A percentile compares a stretch with the other conserved stretches of the same genome.
These are phyloP conservation scores for Limnothrissa miodon DNA, from an alignment of 2,113 vertebrate genomes.

Conservation along the genomic window DNA sequence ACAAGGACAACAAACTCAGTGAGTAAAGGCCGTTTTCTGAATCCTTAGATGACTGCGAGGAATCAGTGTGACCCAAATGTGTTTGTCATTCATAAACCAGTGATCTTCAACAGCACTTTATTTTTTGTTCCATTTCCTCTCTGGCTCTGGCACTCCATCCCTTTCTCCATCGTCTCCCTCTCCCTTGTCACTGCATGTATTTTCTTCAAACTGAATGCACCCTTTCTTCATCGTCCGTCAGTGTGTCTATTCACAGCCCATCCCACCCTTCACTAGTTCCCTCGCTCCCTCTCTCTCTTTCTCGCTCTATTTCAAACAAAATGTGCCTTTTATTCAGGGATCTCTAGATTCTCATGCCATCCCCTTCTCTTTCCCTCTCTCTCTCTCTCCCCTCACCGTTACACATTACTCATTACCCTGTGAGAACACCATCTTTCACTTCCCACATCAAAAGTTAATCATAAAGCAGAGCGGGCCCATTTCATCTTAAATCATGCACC, in stretches of 20 bases:
- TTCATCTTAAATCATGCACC: constrained; percentile 21
- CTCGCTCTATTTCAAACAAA: not conserved
- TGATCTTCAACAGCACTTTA: not conserved
- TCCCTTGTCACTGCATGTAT: not conserved
- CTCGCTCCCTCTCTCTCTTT: not conserved
- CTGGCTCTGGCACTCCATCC: not conserved
- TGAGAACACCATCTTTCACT: constrained; percentile 34
- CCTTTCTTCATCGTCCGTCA: not conserved
- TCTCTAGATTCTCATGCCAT: not conserved
- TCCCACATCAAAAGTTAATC: constrained; percentile 33
- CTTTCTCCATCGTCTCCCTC: not conserved
- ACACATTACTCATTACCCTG: not conserved
- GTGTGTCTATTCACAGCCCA: not conserved
- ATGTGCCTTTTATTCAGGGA: not conserved
- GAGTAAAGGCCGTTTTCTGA: not conserved
- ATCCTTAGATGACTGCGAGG: not conserved
- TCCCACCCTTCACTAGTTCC: not conserved
- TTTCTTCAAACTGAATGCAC: not conserved
- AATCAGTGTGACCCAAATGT: not conserved
- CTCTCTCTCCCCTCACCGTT: not conserved
- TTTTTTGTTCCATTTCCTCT: not conserved
- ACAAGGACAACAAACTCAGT: not conserved
- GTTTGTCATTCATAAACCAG: constrained; percentile 15
- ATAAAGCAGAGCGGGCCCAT: not conserved
- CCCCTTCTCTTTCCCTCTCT: not conserved